Evolutionary conservation across 2,113 vertebrate species (phyloP), one percentile per base, ranked within the genome.

Genomic region (Psephotus haematonotus): DNA sequence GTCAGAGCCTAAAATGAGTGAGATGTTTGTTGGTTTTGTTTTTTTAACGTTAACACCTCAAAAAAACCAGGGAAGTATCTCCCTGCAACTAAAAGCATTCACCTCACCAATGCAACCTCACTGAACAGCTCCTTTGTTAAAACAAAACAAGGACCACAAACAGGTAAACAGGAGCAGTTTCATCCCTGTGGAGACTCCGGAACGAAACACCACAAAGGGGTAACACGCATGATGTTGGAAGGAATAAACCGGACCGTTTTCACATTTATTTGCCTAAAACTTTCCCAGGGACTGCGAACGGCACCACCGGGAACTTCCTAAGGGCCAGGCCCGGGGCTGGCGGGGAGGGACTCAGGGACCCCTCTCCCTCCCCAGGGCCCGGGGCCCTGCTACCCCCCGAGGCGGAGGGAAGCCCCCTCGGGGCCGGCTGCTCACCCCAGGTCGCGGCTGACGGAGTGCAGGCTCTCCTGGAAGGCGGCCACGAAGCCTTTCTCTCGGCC

Each of bases 391-490:
- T 31, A 39, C 62, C 33, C 62, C 12, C n/a, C 47, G 14, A 43
- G 8, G 16, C 10, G 63, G 17, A 19, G 9, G 41, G 11, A 23
- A 12, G 3, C 65, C 75, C 70, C 59, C 20, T 28, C 20, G 11
- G 79, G 23, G 22, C 79, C 55, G 43, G 55, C 59, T 29, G 98
- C 99, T 98, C 97, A 99, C 99, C 99, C 99, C 77, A 99, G 98
- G 97, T 99, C 99, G 84, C 99, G 98, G 98, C 99, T 99, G 92
- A 99, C 99, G 10, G 99, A 98, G 94, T 99, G 99, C 92, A 99
- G 97, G 96, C 99, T 98, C 96, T 99, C 99, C 97, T 99, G 99
- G 94, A 99, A 99, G 44, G 98, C 98, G 82, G 98, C 97, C 53
- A 99, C 98, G 93, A 99, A 99, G 77, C 98, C 97, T 96, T 99